Evolutionary conservation across 1,140 invertebrate species (phyloP), one percentile per base, ranked within the genome.

Genomic region (Hesperophylax magnus): DNA sequence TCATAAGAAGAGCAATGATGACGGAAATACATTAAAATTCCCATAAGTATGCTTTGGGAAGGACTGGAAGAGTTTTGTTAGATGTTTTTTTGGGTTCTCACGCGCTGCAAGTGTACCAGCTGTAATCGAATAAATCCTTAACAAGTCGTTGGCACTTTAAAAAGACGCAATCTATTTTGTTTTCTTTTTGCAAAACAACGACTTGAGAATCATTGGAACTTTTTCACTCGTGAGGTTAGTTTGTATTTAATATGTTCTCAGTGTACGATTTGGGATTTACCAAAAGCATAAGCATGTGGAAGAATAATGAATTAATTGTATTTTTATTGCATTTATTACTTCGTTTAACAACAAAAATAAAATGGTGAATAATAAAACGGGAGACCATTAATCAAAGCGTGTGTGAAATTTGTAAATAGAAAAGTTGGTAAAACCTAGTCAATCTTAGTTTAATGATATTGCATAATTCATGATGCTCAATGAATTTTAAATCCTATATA

Each of bases 71-170:
- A 72, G 65, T 54, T 14, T 54, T 72, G 20, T 72, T 31, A 72
- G 20, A 72, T 72, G 52, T 72, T 72, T 0, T 72, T 54, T 72
- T 24, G 69, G 47, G 52, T 72, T 72, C 69, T 72, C 69, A 72
- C 69, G 69, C 20, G 69, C 14, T 54, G 52, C 69, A 53, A 72
- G 69, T 72, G 69, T 27, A 22, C 11, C 69, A 27, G 11, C 69
- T 72, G 3, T 7, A 53, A 54, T 20, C 8, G 69, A 53, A 72
- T 53, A 27, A 72, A 72, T 72, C 69, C n/a, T 54, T 53, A 72
- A 56, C 69, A 72, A 54, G 69, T 27, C 47, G 69, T 24, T 53
- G 69, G 56, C 69, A 24, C 69, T 72, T 72, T 14, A 18, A 20
- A 31, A 67, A 17, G 27, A 34, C 22, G 22, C 63, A 8, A 15